These are phyloP conservation scores for Chionomys nivalis DNA, from an alignment of 2,113 vertebrate species.

Conservation along the genomic window DNA sequence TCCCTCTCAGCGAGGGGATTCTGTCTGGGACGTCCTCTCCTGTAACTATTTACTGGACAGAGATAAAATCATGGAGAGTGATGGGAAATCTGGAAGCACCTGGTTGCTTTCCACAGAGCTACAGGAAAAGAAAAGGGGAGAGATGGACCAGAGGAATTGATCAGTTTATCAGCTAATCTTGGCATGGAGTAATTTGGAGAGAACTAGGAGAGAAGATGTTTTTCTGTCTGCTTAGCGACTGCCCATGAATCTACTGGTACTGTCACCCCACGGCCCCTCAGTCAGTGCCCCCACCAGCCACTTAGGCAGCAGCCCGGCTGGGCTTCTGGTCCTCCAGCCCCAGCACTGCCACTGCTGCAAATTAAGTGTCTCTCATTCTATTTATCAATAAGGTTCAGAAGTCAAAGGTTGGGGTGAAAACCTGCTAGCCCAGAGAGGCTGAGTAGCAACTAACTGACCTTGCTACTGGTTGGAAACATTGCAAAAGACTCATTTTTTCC, in stretches of 20 bases:
- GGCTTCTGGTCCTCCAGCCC: not conserved
- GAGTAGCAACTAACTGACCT: not conserved
- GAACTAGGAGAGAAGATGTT: not conserved
- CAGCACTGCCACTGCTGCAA: not conserved
- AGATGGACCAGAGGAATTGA: not conserved
- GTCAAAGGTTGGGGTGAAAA: not conserved
- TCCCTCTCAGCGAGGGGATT: not conserved
- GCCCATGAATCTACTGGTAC: not conserved
- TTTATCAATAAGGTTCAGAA: not conserved
- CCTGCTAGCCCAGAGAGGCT: not conserved
- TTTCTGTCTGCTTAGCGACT: not conserved
- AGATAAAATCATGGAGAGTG: not conserved
- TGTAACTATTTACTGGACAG: not conserved
- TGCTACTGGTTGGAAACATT: not conserved
- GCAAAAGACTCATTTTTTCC: not conserved
- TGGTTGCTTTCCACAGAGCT: not conserved
- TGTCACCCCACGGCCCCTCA: not conserved
- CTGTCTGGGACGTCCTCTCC: not conserved
- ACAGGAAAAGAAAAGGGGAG: not conserved
- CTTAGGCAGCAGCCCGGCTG: not conserved
- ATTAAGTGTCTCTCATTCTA: not conserved
- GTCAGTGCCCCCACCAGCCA: not conserved
- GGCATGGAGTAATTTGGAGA: not conserved
- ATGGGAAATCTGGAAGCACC: no score
- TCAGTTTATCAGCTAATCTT: not conserved